Percentiles rank a stretch among this genome's conserved stretches.
These are phyloP conservation scores for Urocitellus parryii DNA, from an alignment of 2,113 vertebrate genomes.

Conservation along the genomic window DNA sequence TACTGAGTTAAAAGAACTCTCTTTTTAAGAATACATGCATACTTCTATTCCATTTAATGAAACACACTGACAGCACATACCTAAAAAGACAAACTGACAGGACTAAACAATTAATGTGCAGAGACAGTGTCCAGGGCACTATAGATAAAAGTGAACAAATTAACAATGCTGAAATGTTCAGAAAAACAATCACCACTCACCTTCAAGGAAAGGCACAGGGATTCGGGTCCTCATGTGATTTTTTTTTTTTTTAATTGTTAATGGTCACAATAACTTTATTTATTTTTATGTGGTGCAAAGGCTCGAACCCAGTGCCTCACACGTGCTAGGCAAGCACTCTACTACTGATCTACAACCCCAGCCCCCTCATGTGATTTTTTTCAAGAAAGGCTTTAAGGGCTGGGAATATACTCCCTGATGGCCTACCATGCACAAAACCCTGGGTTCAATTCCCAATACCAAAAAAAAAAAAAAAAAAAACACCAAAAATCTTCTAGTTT, in stretches of 20 bases:
- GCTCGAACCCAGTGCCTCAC: no score
- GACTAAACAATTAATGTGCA: conserved; percentile 38
- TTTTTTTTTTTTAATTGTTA: background rate
- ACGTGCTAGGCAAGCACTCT: no score
- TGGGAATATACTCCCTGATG: no score
- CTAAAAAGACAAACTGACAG: conserved; percentile 30
- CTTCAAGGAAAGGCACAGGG: conserved; percentile 52
- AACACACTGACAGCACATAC: background rate
- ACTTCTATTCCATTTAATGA: background rate
- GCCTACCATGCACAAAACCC: no score
- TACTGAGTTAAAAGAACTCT: conserved; percentile 25
- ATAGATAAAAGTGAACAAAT: conserved; percentile 24
- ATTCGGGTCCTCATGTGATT: conserved; percentile 24
- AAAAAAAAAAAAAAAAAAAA: no score
- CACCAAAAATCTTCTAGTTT: background rate
- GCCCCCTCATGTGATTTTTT: conserved; percentile 45
- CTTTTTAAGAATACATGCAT: conserved; percentile 44
- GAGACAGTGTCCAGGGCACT: background rate
- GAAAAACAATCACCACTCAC: conserved; percentile 53
- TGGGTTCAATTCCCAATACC: no score
- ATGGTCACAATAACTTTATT: no score
- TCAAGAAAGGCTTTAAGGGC: conserved; percentile 36
- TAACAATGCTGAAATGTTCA: conserved; percentile 5
- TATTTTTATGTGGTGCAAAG: no score
- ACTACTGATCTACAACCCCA: no score